Evolutionary conservation across 1,140 invertebrate species (phyloP).

Genomic region (Heliconius eleuchia): DNA sequence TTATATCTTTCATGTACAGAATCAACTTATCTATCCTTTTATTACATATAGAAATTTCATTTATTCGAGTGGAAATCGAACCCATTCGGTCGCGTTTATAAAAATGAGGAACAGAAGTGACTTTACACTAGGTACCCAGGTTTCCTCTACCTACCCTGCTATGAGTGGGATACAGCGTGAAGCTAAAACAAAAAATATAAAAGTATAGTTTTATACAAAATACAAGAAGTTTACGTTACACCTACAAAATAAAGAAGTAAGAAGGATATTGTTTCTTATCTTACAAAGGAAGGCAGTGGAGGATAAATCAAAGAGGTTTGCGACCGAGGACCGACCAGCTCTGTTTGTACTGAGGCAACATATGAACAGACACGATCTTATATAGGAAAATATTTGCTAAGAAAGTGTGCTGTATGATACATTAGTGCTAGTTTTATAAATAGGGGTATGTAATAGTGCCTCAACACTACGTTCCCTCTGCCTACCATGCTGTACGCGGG

Average conservation of each 20-base stretch:
- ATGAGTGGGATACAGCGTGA: too few species aligned
- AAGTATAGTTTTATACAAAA: background rate
- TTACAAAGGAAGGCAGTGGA: background rate
- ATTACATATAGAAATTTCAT: too few species aligned
- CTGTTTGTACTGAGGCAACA: background rate
- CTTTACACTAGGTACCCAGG: too few species aligned
- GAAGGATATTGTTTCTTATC: background rate
- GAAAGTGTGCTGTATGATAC: background rate
- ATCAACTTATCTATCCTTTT: too few species aligned
- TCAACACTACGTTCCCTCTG: too few species aligned
- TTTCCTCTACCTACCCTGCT: too few species aligned
- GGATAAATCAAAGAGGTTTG: background rate
- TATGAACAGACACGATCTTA: background rate
- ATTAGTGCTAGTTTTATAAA: background rate
- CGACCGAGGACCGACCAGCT: background rate
- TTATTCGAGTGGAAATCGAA: too few species aligned
- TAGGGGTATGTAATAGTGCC: too few species aligned
- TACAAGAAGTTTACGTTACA: background rate
- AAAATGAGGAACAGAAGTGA: too few species aligned
- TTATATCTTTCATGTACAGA: too few species aligned
- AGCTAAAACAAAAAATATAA: background rate
- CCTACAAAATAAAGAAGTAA: background rate
- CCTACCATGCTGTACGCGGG: too few species aligned
- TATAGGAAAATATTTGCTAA: background rate
- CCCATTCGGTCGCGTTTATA: too few species aligned